A percentile compares a stretch with the other conserved stretches of the same genome.
These are phyloP conservation scores for Pagrus major DNA, from an alignment of 2,113 vertebrate species.

Conservation along the genomic window DNA sequence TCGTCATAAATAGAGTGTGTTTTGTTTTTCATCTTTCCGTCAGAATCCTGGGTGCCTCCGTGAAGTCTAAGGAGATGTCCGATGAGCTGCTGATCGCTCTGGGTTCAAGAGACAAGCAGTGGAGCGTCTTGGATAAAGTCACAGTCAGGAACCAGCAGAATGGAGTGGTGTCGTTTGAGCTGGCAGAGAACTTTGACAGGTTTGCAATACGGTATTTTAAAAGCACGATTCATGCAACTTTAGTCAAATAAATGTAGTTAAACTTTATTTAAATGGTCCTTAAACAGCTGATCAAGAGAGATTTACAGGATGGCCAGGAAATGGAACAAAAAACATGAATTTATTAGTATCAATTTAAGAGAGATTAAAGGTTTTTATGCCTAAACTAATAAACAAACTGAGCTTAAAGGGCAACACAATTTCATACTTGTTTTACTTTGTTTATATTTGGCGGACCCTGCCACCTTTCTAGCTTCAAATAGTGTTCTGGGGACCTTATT, in stretches of 20 bases:
- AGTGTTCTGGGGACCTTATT: too few relatives aligned
- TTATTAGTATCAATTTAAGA: too few relatives aligned
- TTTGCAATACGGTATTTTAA: constrained; percentile 39
- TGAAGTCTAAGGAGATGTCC: constrained; percentile 76
- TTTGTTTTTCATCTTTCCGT: neutral
- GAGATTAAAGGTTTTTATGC: too few relatives aligned
- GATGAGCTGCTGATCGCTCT: constrained; percentile 84
- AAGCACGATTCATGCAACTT: neutral
- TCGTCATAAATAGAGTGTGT: neutral
- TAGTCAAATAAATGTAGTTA: neutral
- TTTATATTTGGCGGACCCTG: too few relatives aligned
- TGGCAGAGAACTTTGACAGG: constrained; percentile 87
- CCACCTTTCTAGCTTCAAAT: too few relatives aligned
- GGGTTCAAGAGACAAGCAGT: constrained; percentile 84
- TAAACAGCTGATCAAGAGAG: neutral
- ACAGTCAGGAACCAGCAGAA: constrained; percentile 81
- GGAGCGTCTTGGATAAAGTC: constrained; percentile 85
- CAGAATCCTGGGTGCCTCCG: constrained; percentile 79
- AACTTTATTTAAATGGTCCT: neutral
- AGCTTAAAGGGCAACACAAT: too few relatives aligned
- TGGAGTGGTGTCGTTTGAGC: constrained; percentile 89
- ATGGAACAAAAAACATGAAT: neutral
- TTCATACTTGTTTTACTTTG: too few relatives aligned
- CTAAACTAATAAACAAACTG: too few relatives aligned
- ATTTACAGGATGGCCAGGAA: neutral